Evolutionary conservation across 2,888 invertebrate genomes (phyloP).

Genomic region (Fragum whitleyi): DNA sequence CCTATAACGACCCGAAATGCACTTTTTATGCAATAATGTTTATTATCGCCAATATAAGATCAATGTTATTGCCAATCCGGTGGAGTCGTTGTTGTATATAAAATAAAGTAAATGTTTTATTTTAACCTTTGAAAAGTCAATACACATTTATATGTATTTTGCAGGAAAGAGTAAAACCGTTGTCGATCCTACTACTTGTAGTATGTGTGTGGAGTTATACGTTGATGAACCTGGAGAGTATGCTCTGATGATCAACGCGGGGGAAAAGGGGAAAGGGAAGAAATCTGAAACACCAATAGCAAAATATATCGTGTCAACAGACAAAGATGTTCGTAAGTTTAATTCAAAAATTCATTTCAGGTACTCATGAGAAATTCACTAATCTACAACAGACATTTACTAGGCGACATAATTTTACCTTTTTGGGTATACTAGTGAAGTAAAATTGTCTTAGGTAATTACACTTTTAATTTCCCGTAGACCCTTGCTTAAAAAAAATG

Average conservation of each 20-base stretch:
- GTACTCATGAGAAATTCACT: background rate
- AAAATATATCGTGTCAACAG: constrained; percentile 19
- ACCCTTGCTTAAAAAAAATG: no score
- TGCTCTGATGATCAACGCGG: background rate
- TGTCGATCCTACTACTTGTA: background rate
- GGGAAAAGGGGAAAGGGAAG: background rate
- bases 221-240: background rate
- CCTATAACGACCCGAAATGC: no score
- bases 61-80: no score
- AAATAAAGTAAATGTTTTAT: no score
- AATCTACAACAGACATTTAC: background rate
- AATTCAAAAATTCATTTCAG: background rate
- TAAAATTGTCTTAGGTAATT: no score
- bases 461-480: no score
- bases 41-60: no score
- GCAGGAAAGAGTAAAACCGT: background rate
- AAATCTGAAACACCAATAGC: background rate
- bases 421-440: background rate
- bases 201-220: background rate
- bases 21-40: no score
- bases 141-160: no score
- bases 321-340: constrained; percentile 2
- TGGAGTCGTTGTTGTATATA: no score
- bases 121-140: no score
- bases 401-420: no score